Base-by-base conservation (phyloP, 2,797 vertebrate genomes). In the Danionella dracula region DNA sequence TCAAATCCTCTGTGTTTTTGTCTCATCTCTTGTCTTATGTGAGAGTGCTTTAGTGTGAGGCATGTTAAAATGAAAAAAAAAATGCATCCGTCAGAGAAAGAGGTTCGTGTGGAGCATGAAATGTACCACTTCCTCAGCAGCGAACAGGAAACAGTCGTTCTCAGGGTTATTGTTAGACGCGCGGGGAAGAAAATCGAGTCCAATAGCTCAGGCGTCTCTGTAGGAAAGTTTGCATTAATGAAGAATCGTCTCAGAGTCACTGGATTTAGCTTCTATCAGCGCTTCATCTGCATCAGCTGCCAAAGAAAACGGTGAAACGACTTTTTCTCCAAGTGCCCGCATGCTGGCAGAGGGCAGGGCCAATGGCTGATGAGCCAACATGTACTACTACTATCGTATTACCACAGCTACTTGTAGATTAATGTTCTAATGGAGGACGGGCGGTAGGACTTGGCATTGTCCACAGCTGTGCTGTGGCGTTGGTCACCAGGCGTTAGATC, bases 211-310 rank as follows among this genome's bases (percentile, higher is more conserved):
- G 88, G 84, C 85, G 72, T 83, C 76, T 70, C 67, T 78, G 72
- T 51, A 48, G 21, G 55, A 66, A 67, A 61, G 82, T 90, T 90
- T 88, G 87, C 63, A 56, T 49, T 46, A 51, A 40, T 19, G 35
- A 63, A 59, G 90, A 89, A 90, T 55, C 41, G 42, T 64, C 83
- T 70, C 44, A 69, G 87, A 89, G 91, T 94, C 92, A 93, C 92
- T 92, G 92, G 93, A 93, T 92, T 92, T 92, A 90, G 83, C 72
- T 89, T 93, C 88, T 91, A 89, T 92, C 86, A 87, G 88, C 89
- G 82, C 23, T 41, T 42, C 88, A 84, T 92, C 84, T 88, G 82
- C 88, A 86, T 88, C 89, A 91, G 92, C 93, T 96, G 93, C 94
- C 93, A 96, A 96, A 97, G 93, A 96, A 76, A 78, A 84, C 73